phyloP scores from a whole-genome alignment of 2,888 invertebrate species.

The Electrophaes corylata region DNA sequence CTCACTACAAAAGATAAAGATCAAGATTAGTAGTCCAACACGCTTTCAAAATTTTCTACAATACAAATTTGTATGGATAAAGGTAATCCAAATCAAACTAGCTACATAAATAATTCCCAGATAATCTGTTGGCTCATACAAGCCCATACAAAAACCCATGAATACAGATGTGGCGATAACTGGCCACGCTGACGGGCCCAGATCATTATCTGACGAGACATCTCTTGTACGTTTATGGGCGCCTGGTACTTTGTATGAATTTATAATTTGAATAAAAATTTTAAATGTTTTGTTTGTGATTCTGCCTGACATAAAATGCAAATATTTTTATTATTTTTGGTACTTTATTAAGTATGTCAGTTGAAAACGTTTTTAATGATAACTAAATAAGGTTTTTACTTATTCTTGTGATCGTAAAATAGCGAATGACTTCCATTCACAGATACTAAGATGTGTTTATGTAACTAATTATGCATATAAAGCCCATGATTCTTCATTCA shows the following conservation, averaged over 20 bases:
- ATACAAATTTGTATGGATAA: slow-evolving; percentile 22
- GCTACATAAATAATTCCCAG: slow-evolving; percentile 35
- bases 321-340: background rate
- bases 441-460: too few species aligned
- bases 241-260: slow-evolving; percentile 78
- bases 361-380: too few species aligned
- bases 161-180: slow-evolving; percentile 39
- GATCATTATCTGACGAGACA: slow-evolving; percentile 43
- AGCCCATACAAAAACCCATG: slow-evolving; percentile 31
- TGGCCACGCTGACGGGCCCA: slow-evolving; percentile 39
- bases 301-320: background rate
- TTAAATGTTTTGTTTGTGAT: slow-evolving; percentile 24
- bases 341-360: too few species aligned
- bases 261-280: slow-evolving; percentile 55
- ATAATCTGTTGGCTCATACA: slow-evolving; percentile 34
- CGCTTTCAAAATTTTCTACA: slow-evolving; percentile 15
- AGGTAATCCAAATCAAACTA: slow-evolving; percentile 34
- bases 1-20: slow-evolving; percentile 4
- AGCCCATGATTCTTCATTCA: too few species aligned
- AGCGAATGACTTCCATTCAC: too few species aligned
- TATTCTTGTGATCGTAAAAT: too few species aligned
- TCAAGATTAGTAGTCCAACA: slow-evolving; percentile 12
- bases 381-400: too few species aligned
- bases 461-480: too few species aligned
- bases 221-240: slow-evolving; percentile 75